Evolutionary conservation across 2,797 vertebrate species (phyloP), one percentile per base, ranked within the genome.

Genomic region (Monodelphis domestica): DNA sequence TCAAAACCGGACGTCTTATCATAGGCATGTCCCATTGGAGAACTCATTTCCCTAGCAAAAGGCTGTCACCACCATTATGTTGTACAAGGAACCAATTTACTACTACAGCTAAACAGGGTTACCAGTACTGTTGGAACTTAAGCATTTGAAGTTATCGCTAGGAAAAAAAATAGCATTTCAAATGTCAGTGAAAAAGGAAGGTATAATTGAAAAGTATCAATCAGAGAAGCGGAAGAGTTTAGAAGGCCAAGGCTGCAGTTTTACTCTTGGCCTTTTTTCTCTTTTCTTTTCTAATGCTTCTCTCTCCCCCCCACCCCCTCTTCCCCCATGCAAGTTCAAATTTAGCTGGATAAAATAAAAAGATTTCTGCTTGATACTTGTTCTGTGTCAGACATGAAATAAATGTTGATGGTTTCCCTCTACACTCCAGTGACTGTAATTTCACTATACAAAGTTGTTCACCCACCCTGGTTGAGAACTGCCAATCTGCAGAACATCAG

Each of bases 131-230:
- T 98, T 99, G 99, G 99, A 99, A 98, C 99, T 99, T 99, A 99
- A 99, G 99, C 99, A 99, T 99, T 99, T 99, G 99, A 99, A 99
- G 99, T 99, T 99, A 99, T 99, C 99, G 95, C 98, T 97, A 98
- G 96, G 98, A 98, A 97, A 97, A 98, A 99, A 99, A 99, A 99
- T 98, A 98, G 98, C 98, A 99, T 99, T 99, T 99, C 99, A 99
- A 99, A 99, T 99, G 99, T 99, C 99, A 99, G 98, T 98, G 99
- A 98, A 98, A 99, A 99, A 98, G 98, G 98, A 98, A 99, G 99
- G 99, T 99, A 99, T 99, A 99, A 99, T 99, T 99, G 99, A 99
- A 99, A 99, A 99, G 99, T 99, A 99, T 99, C 99, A 99, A 99
- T 99, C 99, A 99, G 99, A 99, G 99, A 99, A 99, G 99, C 98